Conservation (phyloP, 1,140 invertebrate genomes). For the Aphis craccivora region DNA sequence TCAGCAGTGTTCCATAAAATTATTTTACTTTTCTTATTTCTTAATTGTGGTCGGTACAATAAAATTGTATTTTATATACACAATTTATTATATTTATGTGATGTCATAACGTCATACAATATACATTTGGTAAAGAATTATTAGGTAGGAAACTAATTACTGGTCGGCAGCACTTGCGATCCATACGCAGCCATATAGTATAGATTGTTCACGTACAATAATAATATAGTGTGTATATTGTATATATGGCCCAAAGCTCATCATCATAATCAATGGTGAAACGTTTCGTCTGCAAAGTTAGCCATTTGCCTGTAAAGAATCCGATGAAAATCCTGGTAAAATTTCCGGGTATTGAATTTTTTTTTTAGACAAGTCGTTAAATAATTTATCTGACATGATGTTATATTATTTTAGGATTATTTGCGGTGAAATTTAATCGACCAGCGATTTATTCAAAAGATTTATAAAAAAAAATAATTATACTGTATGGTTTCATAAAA, state of each 20-base stretch:
- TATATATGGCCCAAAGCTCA: conserved; percentile 1
- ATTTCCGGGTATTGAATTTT: conserved; percentile 7
- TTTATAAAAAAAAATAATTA: background rate
- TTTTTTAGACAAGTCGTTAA: background rate
- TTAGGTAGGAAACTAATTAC: conserved; percentile 17
- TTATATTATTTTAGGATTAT: background rate
- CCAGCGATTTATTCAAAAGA: background rate
- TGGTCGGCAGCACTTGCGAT: background rate
- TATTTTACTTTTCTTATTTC: conserved; percentile 16
- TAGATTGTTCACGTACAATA: background rate
- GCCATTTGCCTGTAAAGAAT: background rate
- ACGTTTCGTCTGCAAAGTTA: background rate
- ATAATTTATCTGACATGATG: background rate
- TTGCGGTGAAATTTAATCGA: conserved; percentile 15
- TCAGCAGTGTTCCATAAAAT: conserved; percentile 35
- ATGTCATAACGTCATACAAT: background rate
- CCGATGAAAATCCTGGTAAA: background rate
- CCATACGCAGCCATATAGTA: background rate
- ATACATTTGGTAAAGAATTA: background rate
- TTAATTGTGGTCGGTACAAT: background rate
- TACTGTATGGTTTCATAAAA: background rate
- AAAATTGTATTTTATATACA: background rate
- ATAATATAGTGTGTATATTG: background rate
- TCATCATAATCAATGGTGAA: conserved; percentile 22
- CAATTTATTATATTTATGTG: background rate